phyloP scores from a whole-genome alignment of 2,888 invertebrate species.

The Sepioteuthis lessoniana region DNA sequence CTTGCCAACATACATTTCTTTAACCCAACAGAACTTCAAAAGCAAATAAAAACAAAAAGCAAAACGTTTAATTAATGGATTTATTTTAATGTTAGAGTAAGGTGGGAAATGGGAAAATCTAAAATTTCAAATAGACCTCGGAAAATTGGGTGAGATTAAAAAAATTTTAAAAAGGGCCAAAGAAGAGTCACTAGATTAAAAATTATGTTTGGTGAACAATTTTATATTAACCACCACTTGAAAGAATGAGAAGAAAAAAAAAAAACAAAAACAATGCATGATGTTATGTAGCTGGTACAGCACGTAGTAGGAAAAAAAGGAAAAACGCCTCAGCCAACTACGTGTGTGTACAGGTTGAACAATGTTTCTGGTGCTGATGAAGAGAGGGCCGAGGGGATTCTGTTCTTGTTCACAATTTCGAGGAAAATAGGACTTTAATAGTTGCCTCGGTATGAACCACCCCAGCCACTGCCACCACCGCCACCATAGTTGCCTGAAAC shows the following conservation, averaged over 20 bases:
- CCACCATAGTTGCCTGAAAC: neutral
- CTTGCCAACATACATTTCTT: too few species aligned
- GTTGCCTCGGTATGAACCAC: slow-evolving; percentile 33
- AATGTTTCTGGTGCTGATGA: neutral
- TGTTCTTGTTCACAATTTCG: neutral
- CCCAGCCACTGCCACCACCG: neutral
- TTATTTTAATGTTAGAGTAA: neutral
- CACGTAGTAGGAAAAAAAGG: neutral
- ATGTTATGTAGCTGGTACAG: neutral
- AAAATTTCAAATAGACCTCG: neutral
- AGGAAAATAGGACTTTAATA: neutral
- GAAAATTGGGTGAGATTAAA: neutral
- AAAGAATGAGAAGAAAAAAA: neutral
- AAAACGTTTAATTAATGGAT: neutral
- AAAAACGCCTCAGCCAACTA: neutral
- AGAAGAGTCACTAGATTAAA: too few species aligned
- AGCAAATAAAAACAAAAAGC: neutral
- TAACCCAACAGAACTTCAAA: too few species aligned
- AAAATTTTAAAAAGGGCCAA: neutral
- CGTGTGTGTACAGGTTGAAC: neutral
- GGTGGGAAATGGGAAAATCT: neutral
- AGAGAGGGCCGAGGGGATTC: neutral
- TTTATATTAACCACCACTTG: neutral
- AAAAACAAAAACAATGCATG: neutral
- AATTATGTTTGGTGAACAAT: neutral